Evolutionary conservation across 2,797 vertebrate genomes (phyloP).

Genomic region (Halcyon smyrnensis): DNA sequence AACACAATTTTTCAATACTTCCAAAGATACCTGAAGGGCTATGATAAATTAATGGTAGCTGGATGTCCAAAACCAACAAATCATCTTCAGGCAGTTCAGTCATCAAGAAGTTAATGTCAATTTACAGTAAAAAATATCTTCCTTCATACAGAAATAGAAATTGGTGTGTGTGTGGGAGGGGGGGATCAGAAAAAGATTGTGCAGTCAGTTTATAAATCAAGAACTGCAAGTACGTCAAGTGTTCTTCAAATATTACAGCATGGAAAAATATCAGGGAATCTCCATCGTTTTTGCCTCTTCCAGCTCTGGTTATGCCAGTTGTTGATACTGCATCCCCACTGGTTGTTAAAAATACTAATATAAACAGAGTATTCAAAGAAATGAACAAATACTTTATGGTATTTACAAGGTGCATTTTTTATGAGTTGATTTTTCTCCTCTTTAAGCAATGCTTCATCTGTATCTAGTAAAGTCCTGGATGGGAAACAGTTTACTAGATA

Average conservation of each 20-base stretch:
- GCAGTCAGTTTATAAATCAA: neutral
- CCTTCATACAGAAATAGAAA: neutral
- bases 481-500: constrained; percentile 41
- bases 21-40: neutral
- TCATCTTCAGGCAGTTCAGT: neutral
- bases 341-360: constrained; percentile 33
- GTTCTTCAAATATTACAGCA: neutral
- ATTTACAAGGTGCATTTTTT: constrained; percentile 73
- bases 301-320: neutral
- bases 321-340: neutral
- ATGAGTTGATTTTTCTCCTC: constrained; percentile 58
- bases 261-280: neutral
- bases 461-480: constrained; percentile 27
- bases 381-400: constrained; percentile 48
- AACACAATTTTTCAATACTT: neutral
- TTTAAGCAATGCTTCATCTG: constrained; percentile 30
- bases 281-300: neutral
- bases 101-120: neutral
- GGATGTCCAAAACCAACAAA: neutral
- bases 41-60: neutral
- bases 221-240: neutral
- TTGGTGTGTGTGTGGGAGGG: fast-evolving
- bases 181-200: neutral
- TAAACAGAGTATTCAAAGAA: constrained; percentile 55
- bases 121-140: neutral